These are phyloP conservation scores for Leptinotarsa peninsularis DNA, from an alignment of 2,888 invertebrate species.

Conservation along the genomic window DNA sequence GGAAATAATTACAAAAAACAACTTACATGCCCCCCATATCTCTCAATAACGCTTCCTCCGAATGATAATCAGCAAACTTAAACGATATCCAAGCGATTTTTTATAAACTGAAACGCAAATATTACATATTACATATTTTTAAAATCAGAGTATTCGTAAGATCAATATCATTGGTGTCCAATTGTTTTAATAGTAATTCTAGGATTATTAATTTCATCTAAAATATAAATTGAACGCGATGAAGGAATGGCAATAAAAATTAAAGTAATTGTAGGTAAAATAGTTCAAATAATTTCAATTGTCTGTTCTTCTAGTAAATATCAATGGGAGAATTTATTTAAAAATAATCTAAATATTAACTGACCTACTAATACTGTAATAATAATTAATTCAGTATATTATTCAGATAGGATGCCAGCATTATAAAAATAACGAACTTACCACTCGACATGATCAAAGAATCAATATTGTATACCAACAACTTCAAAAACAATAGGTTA, in stretches of 20 bases:
- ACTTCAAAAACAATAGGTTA: too few species aligned
- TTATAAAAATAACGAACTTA: too few species aligned
- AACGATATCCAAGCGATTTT: too few species aligned
- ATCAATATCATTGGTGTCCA: conserved; percentile 69
- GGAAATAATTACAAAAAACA: too few species aligned
- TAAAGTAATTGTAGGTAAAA: conserved; percentile 72
- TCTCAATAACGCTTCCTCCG: too few species aligned
- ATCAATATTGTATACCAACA: too few species aligned
- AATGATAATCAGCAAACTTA: too few species aligned
- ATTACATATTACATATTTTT: conserved; percentile 51
- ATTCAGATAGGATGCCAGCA: too few species aligned
- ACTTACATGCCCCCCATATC: too few species aligned
- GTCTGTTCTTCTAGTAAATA: conserved; percentile 71
- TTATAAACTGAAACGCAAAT: too few species aligned
- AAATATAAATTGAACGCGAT: conserved; percentile 71
- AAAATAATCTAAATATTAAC: conserved; percentile 70
- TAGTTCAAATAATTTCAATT: conserved; percentile 76
- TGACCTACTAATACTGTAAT: conserved; percentile 73
- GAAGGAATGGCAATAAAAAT: too few species aligned
- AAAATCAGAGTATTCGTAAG: conserved; percentile 76
- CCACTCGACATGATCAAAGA: too few species aligned
- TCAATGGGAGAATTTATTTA: conserved; percentile 72
- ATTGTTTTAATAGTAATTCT: conserved; percentile 72
- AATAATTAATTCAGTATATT: conserved; percentile 65
- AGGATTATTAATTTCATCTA: conserved; percentile 74